A percentile compares a stretch with the other conserved stretches of the same genome.
phyloP scores from a whole-genome alignment of 2,113 vertebrate species.

The Carollia perspicillata region DNA sequence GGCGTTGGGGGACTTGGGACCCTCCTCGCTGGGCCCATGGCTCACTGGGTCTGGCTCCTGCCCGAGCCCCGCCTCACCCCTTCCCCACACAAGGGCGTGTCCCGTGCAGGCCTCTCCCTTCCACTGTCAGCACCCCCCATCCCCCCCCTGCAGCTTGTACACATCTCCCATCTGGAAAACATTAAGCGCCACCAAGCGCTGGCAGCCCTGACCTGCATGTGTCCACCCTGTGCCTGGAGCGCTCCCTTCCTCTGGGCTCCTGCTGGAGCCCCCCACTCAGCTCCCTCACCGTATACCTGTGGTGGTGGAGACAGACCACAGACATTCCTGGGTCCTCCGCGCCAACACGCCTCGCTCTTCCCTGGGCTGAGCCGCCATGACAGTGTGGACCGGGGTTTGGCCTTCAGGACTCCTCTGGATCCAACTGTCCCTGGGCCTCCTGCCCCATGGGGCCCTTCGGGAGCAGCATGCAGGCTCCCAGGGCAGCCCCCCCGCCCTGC shows the following conservation, averaged over 20 bases:
- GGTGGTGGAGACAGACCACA: background rate
- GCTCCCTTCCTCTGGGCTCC: background rate
- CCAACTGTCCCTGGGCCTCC: accelerated
- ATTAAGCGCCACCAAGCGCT: accelerated
- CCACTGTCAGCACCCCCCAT: too few relatives aligned
- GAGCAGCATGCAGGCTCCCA: background rate
- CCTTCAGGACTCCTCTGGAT: background rate
- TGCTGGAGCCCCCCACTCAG: background rate
- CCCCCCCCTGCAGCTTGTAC: background rate
- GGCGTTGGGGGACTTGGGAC: background rate
- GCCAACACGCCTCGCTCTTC: accelerated
- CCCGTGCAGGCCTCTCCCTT: too few relatives aligned
- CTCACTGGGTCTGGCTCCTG: accelerated
- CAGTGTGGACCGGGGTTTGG: background rate
- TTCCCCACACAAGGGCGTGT: background rate
- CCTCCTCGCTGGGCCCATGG: background rate
- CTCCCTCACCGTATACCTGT: background rate
- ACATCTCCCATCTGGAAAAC: background rate
- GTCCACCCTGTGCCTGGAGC: background rate
- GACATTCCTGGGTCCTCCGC: too few relatives aligned
- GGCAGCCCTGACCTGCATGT: accelerated
- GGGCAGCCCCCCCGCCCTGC: background rate
- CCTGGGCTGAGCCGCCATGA: accelerated
- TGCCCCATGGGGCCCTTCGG: background rate
- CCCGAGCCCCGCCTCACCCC: background rate